Evolutionary conservation across 2,888 invertebrate species (phyloP), one percentile per base, ranked within the genome.

Genomic region (Tipula vernalis): DNA sequence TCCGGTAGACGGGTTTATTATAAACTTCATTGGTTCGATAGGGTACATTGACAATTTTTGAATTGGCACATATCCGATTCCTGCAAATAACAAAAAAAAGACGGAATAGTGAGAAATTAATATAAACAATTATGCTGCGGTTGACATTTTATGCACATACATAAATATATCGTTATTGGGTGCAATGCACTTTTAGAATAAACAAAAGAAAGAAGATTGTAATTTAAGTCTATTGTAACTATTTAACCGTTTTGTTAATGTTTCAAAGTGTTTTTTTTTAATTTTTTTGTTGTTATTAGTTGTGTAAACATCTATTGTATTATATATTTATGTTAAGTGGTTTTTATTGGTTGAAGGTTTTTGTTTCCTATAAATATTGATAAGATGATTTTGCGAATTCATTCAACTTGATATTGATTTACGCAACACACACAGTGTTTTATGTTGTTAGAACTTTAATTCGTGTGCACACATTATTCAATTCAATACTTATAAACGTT

Each of bases 51-150:
- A 92, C 90, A 71, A 92, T 92, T 87, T 92, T 92, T 87, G 92
- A 92, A 86, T 92, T 91, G 87, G 92, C 90, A 90, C 93, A 93
- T 87, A 94, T 92, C 83, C 93, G 91, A 87, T 93, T 93, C n/a
- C 86, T 86, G 90, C 28, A 91, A 28, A 39, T 39, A 6, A 39
- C 39, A 71, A 51, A 87, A 88, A 88, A 2, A 15, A 57, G 3
- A 57, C 28, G 57, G 28, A 28, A 28, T 39, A 39, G 3, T 51
- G 15, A 51, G 51, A 15, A 51, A 51, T 83, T 2, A 71, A 86
- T n/a, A 41, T 18, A 51, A 87, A 47, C 42, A 85, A 84, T 57
- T 6, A 28, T 71, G 28, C 28, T 71, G 5, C n/a, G n/a, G n/a
- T n/a, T n/a, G n/a, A n/a, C n/a, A n/a, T n/a, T n/a, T n/a, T n/a